Percentiles rank a stretch among this genome's conserved stretches.
phyloP scores from a whole-genome alignment of 1,140 invertebrate genomes.

The Eriocheir sinensis region DNA sequence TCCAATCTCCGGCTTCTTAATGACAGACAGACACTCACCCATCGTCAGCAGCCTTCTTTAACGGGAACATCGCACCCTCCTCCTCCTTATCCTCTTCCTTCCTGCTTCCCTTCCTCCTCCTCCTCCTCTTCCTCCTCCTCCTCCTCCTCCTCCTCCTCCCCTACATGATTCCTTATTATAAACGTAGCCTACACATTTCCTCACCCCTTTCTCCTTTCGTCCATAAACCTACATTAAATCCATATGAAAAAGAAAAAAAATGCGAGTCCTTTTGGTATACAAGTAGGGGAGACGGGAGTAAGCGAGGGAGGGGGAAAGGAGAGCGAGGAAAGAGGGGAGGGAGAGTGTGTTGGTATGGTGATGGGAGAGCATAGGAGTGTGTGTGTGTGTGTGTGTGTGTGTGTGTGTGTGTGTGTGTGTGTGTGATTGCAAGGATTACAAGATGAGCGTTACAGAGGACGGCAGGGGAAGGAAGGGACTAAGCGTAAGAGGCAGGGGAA shows the following conservation, averaged over 20 bases:
- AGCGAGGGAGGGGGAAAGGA: background rate
- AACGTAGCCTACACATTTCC: too few relatives aligned
- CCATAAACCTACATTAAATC: background rate
- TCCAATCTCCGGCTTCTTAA: background rate
- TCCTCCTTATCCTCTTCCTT: background rate
- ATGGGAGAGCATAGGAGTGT: background rate
- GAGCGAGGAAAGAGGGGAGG: background rate
- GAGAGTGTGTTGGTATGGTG: background rate
- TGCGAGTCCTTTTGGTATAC: too few relatives aligned
- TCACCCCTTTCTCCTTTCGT: background rate
- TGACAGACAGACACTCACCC: background rate
- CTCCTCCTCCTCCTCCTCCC: background rate
- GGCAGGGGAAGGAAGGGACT: too few relatives aligned
- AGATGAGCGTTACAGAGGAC: background rate
- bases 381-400: conserved; percentile 14
- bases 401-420: background rate
- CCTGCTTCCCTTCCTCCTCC: background rate
- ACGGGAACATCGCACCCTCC: background rate
- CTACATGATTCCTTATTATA: too few relatives aligned
- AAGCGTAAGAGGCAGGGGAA: too few relatives aligned
- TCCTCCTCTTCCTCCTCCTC: background rate
- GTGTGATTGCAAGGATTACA: too few relatives aligned
- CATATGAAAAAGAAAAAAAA: background rate
- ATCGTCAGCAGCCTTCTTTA: background rate
- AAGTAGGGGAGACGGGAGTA: too few relatives aligned